A percentile compares a stretch with the other conserved stretches of the same genome.
These are phyloP conservation scores for Philaethria dido DNA, from an alignment of 2,888 invertebrate species.

Conservation along the genomic window DNA sequence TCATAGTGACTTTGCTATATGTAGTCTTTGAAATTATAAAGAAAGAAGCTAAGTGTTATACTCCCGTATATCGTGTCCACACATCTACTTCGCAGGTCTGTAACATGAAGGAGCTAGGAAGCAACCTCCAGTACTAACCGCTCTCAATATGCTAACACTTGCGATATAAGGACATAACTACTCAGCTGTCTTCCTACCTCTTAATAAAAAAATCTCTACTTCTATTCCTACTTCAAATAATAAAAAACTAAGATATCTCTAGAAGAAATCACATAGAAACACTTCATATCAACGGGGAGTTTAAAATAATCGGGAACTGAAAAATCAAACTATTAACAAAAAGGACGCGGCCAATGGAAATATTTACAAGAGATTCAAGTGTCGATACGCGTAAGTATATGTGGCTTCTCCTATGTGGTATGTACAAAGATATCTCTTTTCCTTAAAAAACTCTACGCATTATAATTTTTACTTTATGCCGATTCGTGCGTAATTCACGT, in stretches of 20 bases:
- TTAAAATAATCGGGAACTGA: background rate
- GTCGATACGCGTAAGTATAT: constrained; percentile 2
- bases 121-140: background rate
- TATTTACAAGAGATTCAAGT: background rate
- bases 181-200: background rate
- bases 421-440: constrained; percentile 24
- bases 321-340: background rate
- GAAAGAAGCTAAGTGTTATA: background rate
- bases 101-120: background rate
- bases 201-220: background rate
- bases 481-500: background rate
- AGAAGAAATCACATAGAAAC: constrained; percentile 18
- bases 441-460: background rate
- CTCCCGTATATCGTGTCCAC: background rate
- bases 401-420: constrained; percentile 18
- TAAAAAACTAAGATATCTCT: constrained; percentile 10
- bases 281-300: background rate
- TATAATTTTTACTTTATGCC: too few species aligned
- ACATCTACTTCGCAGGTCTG: background rate
- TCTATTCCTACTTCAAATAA: background rate
- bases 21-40: background rate
- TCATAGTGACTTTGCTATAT: background rate
- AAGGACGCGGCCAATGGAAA: background rate
- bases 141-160: constrained; percentile 3
- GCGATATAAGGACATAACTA: background rate